A percentile compares a stretch with the other conserved stretches of the same genome.
phyloP scores from a whole-genome alignment of 2,113 vertebrate genomes.

The Leiothrix lutea region DNA sequence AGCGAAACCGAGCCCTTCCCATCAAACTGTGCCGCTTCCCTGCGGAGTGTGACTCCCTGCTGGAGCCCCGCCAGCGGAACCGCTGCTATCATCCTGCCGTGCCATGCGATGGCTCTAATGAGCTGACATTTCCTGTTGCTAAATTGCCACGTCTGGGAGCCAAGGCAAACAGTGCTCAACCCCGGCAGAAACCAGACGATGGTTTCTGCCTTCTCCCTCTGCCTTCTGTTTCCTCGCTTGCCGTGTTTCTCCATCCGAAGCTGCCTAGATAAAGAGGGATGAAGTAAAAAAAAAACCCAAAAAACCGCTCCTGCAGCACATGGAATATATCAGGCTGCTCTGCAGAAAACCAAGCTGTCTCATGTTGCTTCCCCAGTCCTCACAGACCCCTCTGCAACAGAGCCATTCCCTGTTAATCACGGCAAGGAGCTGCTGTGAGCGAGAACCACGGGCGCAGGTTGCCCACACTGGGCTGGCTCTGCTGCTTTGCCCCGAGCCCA shows the following conservation, averaged over 20 bases:
- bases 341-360: neutral
- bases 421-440: fast-evolving
- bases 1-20: conserved; percentile 50
- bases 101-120: conserved; percentile 65
- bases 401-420: neutral
- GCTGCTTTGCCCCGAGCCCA: neutral
- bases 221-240: neutral
- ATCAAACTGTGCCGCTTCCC: conserved; percentile 26
- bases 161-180: conserved; percentile 71
- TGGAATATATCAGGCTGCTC: neutral
- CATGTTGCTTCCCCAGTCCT: neutral
- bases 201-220: conserved; percentile 61
- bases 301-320: neutral
- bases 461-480: neutral
- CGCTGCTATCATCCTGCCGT: conserved; percentile 45
- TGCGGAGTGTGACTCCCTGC: neutral
- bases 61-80: conserved; percentile 42
- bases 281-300: neutral
- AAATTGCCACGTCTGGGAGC: conserved; percentile 60
- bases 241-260: neutral
- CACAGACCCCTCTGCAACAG: neutral
- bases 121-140: conserved; percentile 77
- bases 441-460: fast-evolving
- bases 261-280: neutral
- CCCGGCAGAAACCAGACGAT: conserved; percentile 42